Evolutionary conservation across 1,140 invertebrate genomes (phyloP).

Genomic region (Halesus radiatus): DNA sequence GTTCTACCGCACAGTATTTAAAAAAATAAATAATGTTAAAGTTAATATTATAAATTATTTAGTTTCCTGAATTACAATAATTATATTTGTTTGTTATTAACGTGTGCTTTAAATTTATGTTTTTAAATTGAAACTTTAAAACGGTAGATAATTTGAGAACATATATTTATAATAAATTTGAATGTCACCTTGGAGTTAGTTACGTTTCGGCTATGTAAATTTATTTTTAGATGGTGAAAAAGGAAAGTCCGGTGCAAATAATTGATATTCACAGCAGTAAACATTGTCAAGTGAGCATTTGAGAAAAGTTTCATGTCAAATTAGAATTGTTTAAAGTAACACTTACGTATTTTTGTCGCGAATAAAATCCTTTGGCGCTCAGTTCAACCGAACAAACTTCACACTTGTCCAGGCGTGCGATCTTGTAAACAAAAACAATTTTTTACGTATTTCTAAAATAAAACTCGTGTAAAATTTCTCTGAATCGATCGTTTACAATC

Average conservation of each 20-base stretch:
- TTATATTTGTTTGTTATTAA: too few relatives aligned
- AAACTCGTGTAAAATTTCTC: neutral
- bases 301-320: neutral
- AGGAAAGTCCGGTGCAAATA: neutral
- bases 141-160: too few relatives aligned
- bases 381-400: neutral
- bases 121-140: too few relatives aligned
- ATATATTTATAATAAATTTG: constrained; percentile 11
- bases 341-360: constrained; percentile 7
- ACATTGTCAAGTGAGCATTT: neutral
- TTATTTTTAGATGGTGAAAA: neutral
- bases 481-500: neutral
- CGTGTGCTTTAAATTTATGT: too few relatives aligned
- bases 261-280: neutral
- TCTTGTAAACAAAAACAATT: neutral
- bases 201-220: neutral
- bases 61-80: too few relatives aligned
- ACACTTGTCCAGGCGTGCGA: neutral
- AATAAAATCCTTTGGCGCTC: neutral
- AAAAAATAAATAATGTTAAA: too few relatives aligned
- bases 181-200: neutral
- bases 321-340: neutral
- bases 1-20: too few relatives aligned
- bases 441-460: neutral
- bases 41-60: too few relatives aligned